Evolutionary conservation across 2,888 invertebrate genomes (phyloP).

Genomic region (Tinea semifulvella): DNA sequence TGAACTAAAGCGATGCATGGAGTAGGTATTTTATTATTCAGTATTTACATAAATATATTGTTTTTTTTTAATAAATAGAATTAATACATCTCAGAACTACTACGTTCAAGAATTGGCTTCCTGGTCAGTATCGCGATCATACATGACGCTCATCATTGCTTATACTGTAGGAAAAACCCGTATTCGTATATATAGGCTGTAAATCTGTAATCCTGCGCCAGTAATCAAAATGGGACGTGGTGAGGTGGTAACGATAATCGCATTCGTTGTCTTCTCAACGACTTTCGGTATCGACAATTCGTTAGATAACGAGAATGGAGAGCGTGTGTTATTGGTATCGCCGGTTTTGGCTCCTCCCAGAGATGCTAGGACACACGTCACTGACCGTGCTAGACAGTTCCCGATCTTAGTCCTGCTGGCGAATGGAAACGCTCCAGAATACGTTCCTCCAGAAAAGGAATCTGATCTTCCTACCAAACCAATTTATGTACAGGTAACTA

Average conservation of each 20-base stretch:
- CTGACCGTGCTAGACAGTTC: conserved; percentile 49
- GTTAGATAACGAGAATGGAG: conserved; percentile 33
- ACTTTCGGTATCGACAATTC: conserved; percentile 44
- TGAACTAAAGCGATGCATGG: no score
- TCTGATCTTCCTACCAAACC: conserved; percentile 41
- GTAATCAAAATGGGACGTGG: conserved; percentile 52
- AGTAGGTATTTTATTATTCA: no score
- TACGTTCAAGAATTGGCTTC: no score
- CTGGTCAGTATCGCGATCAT: neutral
- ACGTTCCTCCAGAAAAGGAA: conserved; percentile 33
- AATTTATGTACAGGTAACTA: conserved; percentile 51
- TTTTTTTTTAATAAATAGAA: no score
- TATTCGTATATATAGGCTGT: conserved; percentile 52
- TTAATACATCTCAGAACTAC: no score
- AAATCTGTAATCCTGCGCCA: conserved; percentile 41
- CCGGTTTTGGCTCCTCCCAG: conserved; percentile 53
- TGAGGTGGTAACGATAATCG: conserved; percentile 36
- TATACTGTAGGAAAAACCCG: conserved; percentile 36
- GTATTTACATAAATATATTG: no score
- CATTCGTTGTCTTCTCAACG: conserved; percentile 32
- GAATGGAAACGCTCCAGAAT: conserved; percentile 28
- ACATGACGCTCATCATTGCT: conserved; percentile 6
- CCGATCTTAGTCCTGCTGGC: conserved; percentile 49
- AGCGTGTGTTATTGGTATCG: conserved; percentile 44
- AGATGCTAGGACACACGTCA: conserved; percentile 39